These are phyloP conservation scores for Hermetia illucens DNA, from an alignment of 1,140 invertebrate species.

Conservation along the genomic window DNA sequence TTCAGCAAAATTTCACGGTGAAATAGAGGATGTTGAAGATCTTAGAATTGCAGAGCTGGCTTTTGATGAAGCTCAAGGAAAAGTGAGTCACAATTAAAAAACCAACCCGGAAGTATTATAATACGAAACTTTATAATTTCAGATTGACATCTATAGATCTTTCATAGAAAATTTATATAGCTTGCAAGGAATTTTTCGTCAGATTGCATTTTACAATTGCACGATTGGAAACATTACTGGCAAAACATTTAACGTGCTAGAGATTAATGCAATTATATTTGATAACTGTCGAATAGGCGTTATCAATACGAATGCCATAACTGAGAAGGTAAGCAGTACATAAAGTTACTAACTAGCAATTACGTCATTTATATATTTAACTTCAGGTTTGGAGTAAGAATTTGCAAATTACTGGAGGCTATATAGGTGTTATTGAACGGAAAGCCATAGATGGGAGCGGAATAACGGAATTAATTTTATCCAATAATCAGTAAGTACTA, in stretches of 20 bases:
- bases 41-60: conserved; percentile 15
- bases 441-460: conserved; percentile 25
- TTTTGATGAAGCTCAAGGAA: conserved; percentile 14
- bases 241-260: conserved; percentile 21
- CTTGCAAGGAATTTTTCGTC: conserved; percentile 18
- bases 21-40: conserved; percentile 11
- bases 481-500: conserved; percentile 20
- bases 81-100: conserved; percentile 11
- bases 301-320: conserved; percentile 18
- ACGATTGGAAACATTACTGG: conserved; percentile 14
- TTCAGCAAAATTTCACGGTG: conserved; percentile 15
- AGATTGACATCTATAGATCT: conserved; percentile 16
- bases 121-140: background rate
- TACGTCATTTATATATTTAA: too few relatives aligned
- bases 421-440: conserved; percentile 21
- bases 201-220: conserved; percentile 16
- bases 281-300: conserved; percentile 14
- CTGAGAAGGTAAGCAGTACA: conserved; percentile 12
- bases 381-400: conserved; percentile 15
- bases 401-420: conserved; percentile 16
- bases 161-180: conserved; percentile 12
- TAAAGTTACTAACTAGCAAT: too few relatives aligned
- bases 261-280: conserved; percentile 16
- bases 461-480: conserved; percentile 15
- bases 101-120: background rate